Conservation (phyloP, 1,140 invertebrate genomes). For the Melipona quadrifasciata region DNA sequence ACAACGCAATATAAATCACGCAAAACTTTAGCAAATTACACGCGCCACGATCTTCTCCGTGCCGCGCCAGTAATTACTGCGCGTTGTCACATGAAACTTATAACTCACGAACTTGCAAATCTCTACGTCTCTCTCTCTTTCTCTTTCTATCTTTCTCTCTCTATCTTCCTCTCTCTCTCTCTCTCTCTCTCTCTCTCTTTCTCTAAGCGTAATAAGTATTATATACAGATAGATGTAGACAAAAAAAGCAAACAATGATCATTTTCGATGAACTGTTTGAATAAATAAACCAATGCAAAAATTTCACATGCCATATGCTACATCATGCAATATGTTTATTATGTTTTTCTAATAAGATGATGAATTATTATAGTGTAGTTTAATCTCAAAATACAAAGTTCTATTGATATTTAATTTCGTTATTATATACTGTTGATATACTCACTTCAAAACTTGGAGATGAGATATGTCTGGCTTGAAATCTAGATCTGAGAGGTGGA, state of each 20-base stretch:
- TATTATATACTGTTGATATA: conserved; percentile 19
- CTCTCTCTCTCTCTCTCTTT: too few species aligned
- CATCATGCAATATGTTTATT: background rate
- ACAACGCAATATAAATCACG: conserved; percentile 60
- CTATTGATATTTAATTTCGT: background rate
- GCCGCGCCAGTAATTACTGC: conserved; percentile 37
- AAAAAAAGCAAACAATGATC: background rate
- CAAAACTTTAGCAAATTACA: conserved; percentile 50
- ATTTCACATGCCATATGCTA: background rate
- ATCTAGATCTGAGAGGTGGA: conserved; percentile 96
- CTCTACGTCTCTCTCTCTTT: too few species aligned
- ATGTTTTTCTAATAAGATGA: background rate
- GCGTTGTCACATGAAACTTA: conserved; percentile 29
- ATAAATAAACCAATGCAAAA: background rate
- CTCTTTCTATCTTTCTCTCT: too few species aligned
- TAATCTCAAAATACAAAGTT: background rate
- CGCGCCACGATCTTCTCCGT: conserved; percentile 48
- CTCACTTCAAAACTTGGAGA: conserved; percentile 84
- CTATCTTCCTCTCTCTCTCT: too few species aligned
- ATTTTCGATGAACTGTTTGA: background rate
- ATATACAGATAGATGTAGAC: background rate
- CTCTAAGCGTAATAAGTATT: background rate
- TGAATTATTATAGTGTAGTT: background rate
- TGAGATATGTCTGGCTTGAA: conserved; percentile 94
- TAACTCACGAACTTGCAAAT: background rate